Evolutionary conservation across 53 echinoderm and acorn worm species (phyloP).

Genomic region (Astropecten irregularis): DNA sequence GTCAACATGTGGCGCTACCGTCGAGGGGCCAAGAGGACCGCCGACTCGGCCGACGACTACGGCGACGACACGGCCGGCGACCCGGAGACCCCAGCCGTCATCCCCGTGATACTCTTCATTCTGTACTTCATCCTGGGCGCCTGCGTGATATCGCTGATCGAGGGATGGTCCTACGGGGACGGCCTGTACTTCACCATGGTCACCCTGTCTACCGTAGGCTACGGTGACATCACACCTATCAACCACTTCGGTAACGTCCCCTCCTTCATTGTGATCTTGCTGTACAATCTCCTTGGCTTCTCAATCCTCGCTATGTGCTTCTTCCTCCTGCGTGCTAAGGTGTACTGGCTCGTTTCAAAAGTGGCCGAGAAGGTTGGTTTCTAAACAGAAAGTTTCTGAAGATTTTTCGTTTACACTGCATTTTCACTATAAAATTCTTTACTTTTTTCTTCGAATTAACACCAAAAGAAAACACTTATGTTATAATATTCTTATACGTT

Average conservation of each 20-base stretch:
- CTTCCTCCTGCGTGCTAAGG: constrained; percentile 60
- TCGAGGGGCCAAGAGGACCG: not conserved
- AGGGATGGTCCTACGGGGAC: constrained; percentile 65
- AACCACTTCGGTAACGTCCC: constrained; percentile 35
- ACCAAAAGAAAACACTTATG: no score
- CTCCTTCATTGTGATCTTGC: constrained; percentile 55
- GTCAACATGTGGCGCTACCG: not conserved
- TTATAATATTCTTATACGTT: no score
- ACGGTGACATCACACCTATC: constrained; percentile 68
- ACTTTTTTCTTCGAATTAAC: no score
- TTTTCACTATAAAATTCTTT: no score
- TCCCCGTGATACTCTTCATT: constrained; percentile 56
- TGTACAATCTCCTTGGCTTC: constrained; percentile 66
- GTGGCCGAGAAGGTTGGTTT: not conserved
- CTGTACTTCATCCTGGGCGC: constrained; percentile 62
- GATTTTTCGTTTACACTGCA: no score
- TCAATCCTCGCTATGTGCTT: constrained; percentile 82
- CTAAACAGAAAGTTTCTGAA: not conserved
- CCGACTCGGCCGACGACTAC: no score
- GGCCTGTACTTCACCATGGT: constrained; percentile 76
- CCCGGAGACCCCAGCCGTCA: constrained; percentile 8
- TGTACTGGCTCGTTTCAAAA: not conserved
- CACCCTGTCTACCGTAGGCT: constrained; percentile 86
- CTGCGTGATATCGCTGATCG: constrained; percentile 30
- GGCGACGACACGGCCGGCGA: no score